Percentiles rank a stretch among this genome's conserved stretches.
Evolutionary conservation across 2,113 vertebrate genomes (phyloP).

Genomic region (Spermophilus dauricus): DNA sequence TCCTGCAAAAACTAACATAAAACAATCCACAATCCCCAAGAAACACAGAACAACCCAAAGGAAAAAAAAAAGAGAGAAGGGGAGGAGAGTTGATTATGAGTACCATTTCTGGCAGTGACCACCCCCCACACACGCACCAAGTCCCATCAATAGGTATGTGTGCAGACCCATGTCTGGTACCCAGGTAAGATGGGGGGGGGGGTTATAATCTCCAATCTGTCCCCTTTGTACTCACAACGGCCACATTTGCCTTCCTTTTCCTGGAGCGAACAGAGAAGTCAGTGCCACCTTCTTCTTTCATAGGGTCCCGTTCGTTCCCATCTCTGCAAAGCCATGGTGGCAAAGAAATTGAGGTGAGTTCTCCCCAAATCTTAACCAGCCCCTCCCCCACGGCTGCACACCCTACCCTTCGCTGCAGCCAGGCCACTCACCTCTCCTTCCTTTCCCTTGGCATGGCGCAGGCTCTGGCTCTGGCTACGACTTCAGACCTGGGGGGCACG

Average conservation of each 20-base stretch:
- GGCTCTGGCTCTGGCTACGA: not conserved
- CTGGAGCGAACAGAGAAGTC: constrained; percentile 88
- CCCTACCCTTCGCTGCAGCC: constrained; percentile 18
- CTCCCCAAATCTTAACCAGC: not conserved
- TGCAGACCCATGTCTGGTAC: not conserved
- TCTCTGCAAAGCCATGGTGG: constrained; percentile 65
- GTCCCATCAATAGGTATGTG: not conserved
- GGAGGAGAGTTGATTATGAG: not conserved
- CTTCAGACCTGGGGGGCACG: constrained; percentile 60
- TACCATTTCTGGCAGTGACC: not conserved
- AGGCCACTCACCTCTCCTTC: constrained; percentile 79
- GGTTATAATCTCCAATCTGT: constrained; percentile 11
- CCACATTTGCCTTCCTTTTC: constrained; percentile 98
- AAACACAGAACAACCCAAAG: not conserved
- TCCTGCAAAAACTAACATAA: constrained; percentile 93
- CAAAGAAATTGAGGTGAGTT: not conserved
- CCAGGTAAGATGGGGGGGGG: constrained; percentile 31
- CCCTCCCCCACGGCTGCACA: constrained; percentile 71
- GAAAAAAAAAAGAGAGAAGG: not conserved
- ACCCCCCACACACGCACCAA: not conserved
- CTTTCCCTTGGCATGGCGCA: constrained; percentile 79
- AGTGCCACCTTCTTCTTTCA: constrained; percentile 80
- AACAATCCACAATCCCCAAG: not conserved
- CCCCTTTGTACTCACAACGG: constrained; percentile 92
- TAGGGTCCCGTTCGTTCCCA: constrained; percentile 82